These are phyloP conservation scores for Drosophila neotestacea DNA, from an alignment of 2,888 invertebrate species.

Conservation along the genomic window DNA sequence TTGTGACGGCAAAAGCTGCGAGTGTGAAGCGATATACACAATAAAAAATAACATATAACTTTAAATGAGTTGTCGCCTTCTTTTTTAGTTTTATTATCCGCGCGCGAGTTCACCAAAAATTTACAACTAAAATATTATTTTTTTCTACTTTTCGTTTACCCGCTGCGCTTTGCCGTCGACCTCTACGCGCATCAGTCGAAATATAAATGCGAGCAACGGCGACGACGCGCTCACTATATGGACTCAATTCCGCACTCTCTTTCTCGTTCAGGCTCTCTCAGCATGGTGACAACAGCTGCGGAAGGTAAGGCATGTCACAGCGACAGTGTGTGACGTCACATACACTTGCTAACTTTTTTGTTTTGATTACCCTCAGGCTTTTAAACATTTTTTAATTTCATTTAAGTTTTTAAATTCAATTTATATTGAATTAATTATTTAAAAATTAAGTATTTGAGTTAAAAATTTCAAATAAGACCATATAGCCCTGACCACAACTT, in stretches of 20 bases:
- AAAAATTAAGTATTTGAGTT: too few species aligned
- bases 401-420: background rate
- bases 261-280: constrained; percentile 12
- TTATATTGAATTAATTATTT: too few species aligned
- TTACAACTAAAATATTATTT: constrained; percentile 39
- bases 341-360: background rate
- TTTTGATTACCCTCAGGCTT: too few species aligned
- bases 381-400: too few species aligned
- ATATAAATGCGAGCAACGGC: constrained; percentile 58
- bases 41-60: constrained; percentile 11
- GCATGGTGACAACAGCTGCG: constrained; percentile 30
- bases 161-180: constrained; percentile 55
- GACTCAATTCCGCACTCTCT: constrained; percentile 9
- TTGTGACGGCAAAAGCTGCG: constrained; percentile 17
- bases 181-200: constrained; percentile 59
- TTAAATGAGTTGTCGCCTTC: constrained; percentile 30
- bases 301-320: constrained; percentile 45
- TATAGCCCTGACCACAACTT: too few species aligned
- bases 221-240: constrained; percentile 52
- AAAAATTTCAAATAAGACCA: too few species aligned
- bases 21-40: constrained; percentile 6
- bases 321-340: constrained; percentile 45
- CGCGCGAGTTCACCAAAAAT: constrained; percentile 46
- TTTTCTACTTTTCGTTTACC: constrained; percentile 33
- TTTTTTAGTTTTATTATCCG: constrained; percentile 16